Evolutionary conservation across 2,888 invertebrate species (phyloP), one percentile per base, ranked within the genome.

Genomic region (Oxytorus armatus): DNA sequence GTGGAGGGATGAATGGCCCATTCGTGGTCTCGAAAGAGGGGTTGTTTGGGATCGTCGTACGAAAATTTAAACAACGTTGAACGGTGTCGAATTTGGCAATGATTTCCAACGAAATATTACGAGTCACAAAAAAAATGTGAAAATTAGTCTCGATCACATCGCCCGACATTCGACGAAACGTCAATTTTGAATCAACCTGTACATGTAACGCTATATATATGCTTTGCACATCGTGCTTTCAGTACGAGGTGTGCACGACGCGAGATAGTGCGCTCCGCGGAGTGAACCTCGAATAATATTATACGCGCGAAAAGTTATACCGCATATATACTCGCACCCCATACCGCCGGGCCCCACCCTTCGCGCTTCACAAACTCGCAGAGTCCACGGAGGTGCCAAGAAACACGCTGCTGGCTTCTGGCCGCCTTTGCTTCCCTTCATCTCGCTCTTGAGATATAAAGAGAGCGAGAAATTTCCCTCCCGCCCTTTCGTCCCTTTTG

Each of bases 231-330:
- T 44, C 5, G 5, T 11, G 5, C 5, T 14, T n/a, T 14, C n/a
- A 5, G 14, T 53, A 53, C 16, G 18, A 4, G 23, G n/a, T 23
- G 18, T 21, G n/a, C 11, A 16, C 29, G 1, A 11, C 1, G 39
- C 14, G 29, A 39, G 14, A 14, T 14, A n/a, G 8, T 1, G 39
- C 39, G 3, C 39, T 39, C 10, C 39, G 5, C 10, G 11, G 10
- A 23, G 42, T 7, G 18, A 23, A 29, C 16, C 47, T 25, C 59
- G 51, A 42, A 69, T 63, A 59, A 79, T 70, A 75, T 78, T 57
- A 74, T 55, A 73, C 66, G 55, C 73, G 78, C 21, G 53, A 69
- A 78, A 74, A 78, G 68, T 74, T 78, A 61, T 68, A 44, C 16
- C 14, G 44, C 44, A 69, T 55, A 33, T 21, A 11, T 7, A 4